Evolutionary conservation across 1,140 invertebrate genomes (phyloP).

Genomic region (Trachymyrmex cornetzi): DNA sequence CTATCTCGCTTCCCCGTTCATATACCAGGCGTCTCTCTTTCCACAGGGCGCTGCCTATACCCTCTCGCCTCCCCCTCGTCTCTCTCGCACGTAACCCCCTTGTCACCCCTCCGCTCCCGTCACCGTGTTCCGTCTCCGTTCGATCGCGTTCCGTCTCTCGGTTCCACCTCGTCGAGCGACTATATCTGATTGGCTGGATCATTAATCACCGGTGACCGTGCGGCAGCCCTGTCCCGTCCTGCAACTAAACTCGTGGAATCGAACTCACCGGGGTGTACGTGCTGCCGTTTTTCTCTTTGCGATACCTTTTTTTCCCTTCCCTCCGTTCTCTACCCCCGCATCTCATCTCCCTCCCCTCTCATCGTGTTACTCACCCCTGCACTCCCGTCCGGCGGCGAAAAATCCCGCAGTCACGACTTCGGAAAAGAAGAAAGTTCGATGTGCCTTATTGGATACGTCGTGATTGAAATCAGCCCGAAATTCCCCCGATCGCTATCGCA

Average conservation of each 20-base stretch:
- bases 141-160: slow-evolving; percentile 62
- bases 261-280: slow-evolving; percentile 79
- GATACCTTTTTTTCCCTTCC: slow-evolving; percentile 28
- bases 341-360: background rate
- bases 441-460: slow-evolving; percentile 33
- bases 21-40: slow-evolving; percentile 45
- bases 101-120: slow-evolving; percentile 30
- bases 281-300: slow-evolving; percentile 73
- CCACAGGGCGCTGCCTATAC: slow-evolving; percentile 40
- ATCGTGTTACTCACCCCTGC: slow-evolving; percentile 25
- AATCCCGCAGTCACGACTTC: slow-evolving; percentile 64
- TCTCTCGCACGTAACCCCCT: slow-evolving; percentile 7
- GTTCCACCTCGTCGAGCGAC: slow-evolving; percentile 67
- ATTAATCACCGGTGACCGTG: slow-evolving; percentile 82
- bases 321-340: background rate
- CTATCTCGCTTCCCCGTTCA: slow-evolving; percentile 37
- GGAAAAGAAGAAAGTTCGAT: slow-evolving; percentile 48
- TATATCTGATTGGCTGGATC: slow-evolving; percentile 82
- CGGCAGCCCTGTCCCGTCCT: slow-evolving; percentile 79
- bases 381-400: slow-evolving; percentile 58
- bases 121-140: slow-evolving; percentile 58
- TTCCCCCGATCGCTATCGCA: slow-evolving; percentile 32
- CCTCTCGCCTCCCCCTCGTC: slow-evolving; percentile 9
- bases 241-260: slow-evolving; percentile 80
- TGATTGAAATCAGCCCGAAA: slow-evolving; percentile 48